These are phyloP conservation scores for Phytoseiulus persimilis DNA, from an alignment of 2,888 invertebrate species.

Conservation along the genomic window DNA sequence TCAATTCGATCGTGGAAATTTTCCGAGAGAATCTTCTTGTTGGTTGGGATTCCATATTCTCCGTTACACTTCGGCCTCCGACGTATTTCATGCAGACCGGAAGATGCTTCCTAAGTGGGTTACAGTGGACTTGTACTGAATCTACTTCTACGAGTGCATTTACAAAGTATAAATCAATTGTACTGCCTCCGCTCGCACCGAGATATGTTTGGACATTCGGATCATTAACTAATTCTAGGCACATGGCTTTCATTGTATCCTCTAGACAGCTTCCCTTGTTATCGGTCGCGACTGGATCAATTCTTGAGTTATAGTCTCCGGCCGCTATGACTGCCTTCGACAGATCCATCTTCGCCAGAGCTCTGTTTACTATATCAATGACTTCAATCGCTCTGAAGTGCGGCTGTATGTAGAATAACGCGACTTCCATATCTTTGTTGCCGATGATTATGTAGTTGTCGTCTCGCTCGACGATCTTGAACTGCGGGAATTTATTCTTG, in stretches of 20 bases:
- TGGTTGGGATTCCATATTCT: too few relatives aligned
- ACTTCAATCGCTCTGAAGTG: neutral
- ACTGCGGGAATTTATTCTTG: neutral
- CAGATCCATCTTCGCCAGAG: neutral
- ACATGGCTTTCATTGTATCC: neutral
- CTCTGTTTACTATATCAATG: neutral
- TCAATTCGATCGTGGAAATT: too few relatives aligned
- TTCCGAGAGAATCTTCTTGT: too few relatives aligned
- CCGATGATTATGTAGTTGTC: neutral
- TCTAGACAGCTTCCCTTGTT: neutral
- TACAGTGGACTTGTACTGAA: too few relatives aligned
- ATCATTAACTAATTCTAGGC: too few relatives aligned
- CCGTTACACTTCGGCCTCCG: too few relatives aligned
- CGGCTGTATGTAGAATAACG: neutral
- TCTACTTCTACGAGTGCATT: too few relatives aligned
- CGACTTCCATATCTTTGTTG: neutral
- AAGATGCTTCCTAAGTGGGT: too few relatives aligned
- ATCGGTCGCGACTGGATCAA: neutral
- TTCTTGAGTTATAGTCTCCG: neutral
- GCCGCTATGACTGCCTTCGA: neutral
- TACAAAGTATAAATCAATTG: too few relatives aligned
- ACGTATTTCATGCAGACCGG: too few relatives aligned
- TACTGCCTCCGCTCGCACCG: too few relatives aligned
- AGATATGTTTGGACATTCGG: too few relatives aligned
- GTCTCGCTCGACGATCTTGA: neutral